Percentiles rank a stretch among this genome's conserved stretches.
Evolutionary conservation across 2,113 vertebrate genomes (phyloP).

Genomic region (Psilopsiagon aymara): DNA sequence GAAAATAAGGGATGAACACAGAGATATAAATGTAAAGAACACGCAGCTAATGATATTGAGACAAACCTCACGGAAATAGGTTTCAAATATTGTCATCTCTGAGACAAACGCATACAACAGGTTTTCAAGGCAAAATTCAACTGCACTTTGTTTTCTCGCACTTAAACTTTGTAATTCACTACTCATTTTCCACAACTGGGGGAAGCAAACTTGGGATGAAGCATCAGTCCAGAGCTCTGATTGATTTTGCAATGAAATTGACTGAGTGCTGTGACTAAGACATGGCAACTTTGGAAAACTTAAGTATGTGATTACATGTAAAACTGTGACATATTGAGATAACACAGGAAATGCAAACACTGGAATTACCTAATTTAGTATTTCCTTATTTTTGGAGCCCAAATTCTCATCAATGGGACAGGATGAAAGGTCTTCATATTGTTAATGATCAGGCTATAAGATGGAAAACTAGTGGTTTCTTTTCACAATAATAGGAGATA

Average conservation of each 20-base stretch:
- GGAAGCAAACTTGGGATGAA: background rate
- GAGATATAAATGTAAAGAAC: background rate
- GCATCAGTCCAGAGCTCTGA: background rate
- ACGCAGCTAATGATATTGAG: fast-evolving
- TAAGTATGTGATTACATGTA: background rate
- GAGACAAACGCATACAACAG: background rate
- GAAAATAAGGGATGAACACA: background rate
- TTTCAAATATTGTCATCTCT: background rate
- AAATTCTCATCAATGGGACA: background rate
- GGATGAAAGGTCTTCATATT: background rate
- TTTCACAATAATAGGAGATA: background rate
- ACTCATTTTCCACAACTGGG: background rate
- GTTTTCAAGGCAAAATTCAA: background rate
- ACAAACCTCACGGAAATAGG: background rate
- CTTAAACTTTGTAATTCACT: background rate
- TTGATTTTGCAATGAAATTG: background rate
- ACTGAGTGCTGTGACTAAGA: background rate
- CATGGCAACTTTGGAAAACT: background rate
- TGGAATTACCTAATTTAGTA: background rate
- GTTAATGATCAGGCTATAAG: background rate
- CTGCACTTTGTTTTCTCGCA: background rate
- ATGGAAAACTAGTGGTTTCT: background rate
- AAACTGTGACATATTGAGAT: background rate
- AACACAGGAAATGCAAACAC: background rate
- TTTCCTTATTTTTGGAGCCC: background rate